phyloP scores from a whole-genome alignment of 2,888 invertebrate genomes.

The Leptarthrus brevirostris region DNA sequence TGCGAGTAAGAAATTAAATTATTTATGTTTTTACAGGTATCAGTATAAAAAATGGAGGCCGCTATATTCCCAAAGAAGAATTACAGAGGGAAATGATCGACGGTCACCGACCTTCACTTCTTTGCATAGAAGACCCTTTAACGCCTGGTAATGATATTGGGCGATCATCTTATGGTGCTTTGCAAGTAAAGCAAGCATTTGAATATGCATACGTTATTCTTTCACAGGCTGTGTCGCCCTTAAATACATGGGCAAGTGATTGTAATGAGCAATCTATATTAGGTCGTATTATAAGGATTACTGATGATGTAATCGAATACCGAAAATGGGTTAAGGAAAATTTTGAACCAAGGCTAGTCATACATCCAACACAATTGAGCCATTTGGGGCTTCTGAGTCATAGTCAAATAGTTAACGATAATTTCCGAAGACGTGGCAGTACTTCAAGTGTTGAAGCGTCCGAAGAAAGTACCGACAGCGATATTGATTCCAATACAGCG shows the following conservation, averaged over 20 bases:
- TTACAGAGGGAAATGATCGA: conserved; percentile 93
- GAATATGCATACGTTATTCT: conserved; percentile 93
- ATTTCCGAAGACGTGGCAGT: conserved; percentile 63
- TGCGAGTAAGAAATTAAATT: not conserved
- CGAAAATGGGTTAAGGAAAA: conserved; percentile 67
- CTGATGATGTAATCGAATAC: conserved; percentile 87
- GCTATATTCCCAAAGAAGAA: conserved; percentile 94
- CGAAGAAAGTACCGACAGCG: conserved; percentile 67
- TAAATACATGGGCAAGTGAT: conserved; percentile 70
- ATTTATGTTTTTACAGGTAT: conserved; percentile 68
- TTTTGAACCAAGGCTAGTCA: conserved; percentile 63
- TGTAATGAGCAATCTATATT: conserved; percentile 75
- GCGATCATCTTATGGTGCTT: conserved; percentile 87
- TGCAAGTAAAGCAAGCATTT: conserved; percentile 88
- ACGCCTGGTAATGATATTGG: conserved; percentile 98
- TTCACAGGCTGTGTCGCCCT: conserved; percentile 77
- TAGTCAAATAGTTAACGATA: conserved; percentile 56
- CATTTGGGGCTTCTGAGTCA: conserved; percentile 55
- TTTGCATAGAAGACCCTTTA: conserved; percentile 98
- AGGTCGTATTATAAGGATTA: conserved; percentile 91
- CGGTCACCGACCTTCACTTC: conserved; percentile 90
- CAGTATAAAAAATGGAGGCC: conserved; percentile 91
- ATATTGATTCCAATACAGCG: conserved; percentile 61
- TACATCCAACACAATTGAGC: conserved; percentile 61
- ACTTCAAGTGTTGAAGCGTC: conserved; percentile 66